These are phyloP conservation scores for Gorsachius goisagi DNA, from an alignment of 2,113 vertebrate genomes.

Conservation along the genomic window DNA sequence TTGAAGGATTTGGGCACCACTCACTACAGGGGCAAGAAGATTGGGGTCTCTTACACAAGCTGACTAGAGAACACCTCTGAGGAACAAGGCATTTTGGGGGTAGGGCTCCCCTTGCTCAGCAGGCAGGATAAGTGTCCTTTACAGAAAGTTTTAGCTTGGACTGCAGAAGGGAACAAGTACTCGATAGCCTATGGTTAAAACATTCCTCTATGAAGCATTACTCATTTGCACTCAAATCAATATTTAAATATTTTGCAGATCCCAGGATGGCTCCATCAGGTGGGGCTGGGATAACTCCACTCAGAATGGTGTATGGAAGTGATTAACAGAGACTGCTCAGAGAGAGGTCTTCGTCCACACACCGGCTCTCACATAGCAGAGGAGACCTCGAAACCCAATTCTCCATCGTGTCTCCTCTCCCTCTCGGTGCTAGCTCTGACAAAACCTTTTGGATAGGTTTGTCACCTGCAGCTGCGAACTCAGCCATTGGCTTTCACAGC, in stretches of 20 bases:
- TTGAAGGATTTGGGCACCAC: not conserved
- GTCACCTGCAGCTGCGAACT: not conserved
- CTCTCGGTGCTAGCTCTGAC: not conserved
- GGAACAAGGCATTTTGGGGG: not conserved
- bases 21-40: not conserved
- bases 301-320: not conserved
- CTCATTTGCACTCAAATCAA: not conserved
- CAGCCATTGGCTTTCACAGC: not conserved
- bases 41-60: not conserved
- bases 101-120: not conserved
- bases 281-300: not conserved
- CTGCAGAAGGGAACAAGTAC: not conserved
- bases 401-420: not conserved
- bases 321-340: not conserved
- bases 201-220: not conserved
- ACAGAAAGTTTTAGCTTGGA: not conserved
- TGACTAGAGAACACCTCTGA: not conserved
- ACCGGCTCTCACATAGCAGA: not conserved
- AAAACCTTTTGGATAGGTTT: not conserved
- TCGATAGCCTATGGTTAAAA: not conserved
- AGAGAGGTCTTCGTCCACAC: rapidly evolving
- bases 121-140: not conserved
- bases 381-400: not conserved
- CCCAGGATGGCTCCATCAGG: not conserved
- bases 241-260: not conserved